phyloP scores from a whole-genome alignment of 2,888 invertebrate genomes.

The Hymenopus coronatus region DNA sequence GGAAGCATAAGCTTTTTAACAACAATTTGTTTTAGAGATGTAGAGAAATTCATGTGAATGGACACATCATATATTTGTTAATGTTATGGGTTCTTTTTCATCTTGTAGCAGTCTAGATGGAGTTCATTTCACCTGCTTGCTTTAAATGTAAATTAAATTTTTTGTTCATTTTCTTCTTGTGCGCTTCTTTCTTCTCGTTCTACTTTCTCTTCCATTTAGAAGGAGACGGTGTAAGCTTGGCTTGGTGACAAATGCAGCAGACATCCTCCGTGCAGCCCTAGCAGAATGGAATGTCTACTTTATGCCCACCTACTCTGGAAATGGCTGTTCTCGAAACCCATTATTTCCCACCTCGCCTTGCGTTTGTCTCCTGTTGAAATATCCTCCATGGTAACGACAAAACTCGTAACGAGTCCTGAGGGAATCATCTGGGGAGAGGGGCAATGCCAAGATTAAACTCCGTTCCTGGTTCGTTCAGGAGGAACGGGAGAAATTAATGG shows the following conservation, averaged over 20 bases:
- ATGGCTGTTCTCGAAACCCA: constrained; percentile 16
- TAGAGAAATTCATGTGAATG: too few relatives aligned
- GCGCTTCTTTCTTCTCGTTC: background rate
- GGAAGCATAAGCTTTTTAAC: too few relatives aligned
- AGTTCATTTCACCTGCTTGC: background rate
- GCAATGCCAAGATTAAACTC: constrained; percentile 23
- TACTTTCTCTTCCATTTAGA: background rate
- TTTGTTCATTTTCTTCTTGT: background rate
- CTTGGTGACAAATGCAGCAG: constrained; percentile 26
- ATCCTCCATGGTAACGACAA: constrained; percentile 20
- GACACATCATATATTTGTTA: too few relatives aligned
- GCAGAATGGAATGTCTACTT: constrained; percentile 25
- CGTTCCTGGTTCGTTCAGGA: background rate
- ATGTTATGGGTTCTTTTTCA: too few relatives aligned
- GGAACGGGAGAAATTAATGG: constrained; percentile 7
- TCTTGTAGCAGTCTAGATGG: background rate
- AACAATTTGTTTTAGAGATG: too few relatives aligned
- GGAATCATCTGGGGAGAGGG: constrained; percentile 25
- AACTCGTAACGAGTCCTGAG: constrained; percentile 28
- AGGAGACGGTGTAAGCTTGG: background rate
- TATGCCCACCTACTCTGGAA: constrained; percentile 26
- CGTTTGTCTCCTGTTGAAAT: constrained; percentile 19
- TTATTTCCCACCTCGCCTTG: constrained; percentile 25
- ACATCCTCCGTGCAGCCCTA: background rate
- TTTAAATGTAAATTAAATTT: background rate